These are phyloP conservation scores for Nothobranchius kuhntae DNA, from an alignment of 2,113 vertebrate genomes.

Conservation along the genomic window DNA sequence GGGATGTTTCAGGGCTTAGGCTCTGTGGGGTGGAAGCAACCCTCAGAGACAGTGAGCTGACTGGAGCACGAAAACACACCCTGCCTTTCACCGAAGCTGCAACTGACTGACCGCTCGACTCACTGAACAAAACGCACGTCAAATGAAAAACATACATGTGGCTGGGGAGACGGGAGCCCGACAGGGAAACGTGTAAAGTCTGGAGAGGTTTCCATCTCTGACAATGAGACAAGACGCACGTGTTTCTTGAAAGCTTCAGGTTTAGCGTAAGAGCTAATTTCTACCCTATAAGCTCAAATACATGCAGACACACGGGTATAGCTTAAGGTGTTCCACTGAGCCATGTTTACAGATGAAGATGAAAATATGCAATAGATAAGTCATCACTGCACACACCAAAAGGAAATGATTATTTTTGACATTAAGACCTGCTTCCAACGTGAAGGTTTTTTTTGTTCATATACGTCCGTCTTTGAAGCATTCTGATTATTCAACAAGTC, in stretches of 20 bases:
- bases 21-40: slow-evolving; percentile 51
- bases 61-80: slow-evolving; percentile 56
- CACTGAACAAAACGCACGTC: slow-evolving; percentile 39
- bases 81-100: slow-evolving; percentile 34
- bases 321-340: slow-evolving; percentile 6
- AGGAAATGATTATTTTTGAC: slow-evolving; percentile 29
- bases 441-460: slow-evolving; percentile 18
- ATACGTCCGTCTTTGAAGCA: slow-evolving; percentile 21
- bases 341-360: slow-evolving; percentile 21
- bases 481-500: slow-evolving; percentile 29
- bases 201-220: slow-evolving; percentile 1
- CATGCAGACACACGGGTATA: slow-evolving; percentile 13
- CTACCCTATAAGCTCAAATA: slow-evolving; percentile 29
- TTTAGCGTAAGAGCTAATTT: slow-evolving; percentile 49
- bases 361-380: not conserved
- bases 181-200: slow-evolving; percentile 4
- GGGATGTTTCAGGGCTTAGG: slow-evolving; percentile 60
- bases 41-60: slow-evolving; percentile 54
- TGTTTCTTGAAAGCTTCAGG: slow-evolving; percentile 19
- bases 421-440: not conserved
- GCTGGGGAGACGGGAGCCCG: not conserved
- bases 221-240: slow-evolving; percentile 18
- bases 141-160: slow-evolving; percentile 29
- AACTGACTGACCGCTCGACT: slow-evolving; percentile 25
- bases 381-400: not conserved